Base-by-base conservation (phyloP, 2,888 invertebrate species). In the Cynaeus angustus region DNA sequence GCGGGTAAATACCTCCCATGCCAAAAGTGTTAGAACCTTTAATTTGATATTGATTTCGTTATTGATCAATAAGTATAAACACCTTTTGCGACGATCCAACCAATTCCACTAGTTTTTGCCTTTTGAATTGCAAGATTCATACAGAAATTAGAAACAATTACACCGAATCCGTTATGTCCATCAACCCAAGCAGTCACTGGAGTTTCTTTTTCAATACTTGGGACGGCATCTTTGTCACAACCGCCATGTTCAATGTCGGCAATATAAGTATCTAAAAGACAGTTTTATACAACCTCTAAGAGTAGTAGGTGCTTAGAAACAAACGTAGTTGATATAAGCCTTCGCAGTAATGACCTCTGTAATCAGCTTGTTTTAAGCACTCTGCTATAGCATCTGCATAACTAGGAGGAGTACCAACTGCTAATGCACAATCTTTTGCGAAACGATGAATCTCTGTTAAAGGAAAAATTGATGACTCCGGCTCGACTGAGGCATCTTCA, bases 1-100 rank as follows among this genome's bases (percentile, higher is more conserved):
- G 85, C 0, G 91, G 88, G 87, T 95, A 96, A 86, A 90, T 94
- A 0, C 93, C 93, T 4, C 93, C 93, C 79, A 95, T 94, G 0
- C 96, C 96, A 76, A 91, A 94, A 83, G 95, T 95, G 83, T 95
- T 96, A 0, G 94, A 93, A 1, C 90, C 91, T 91, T 28, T 28
- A n/a, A n/a, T n/a, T n/a, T n/a, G n/a, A n/a, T n/a, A n/a, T n/a
- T n/a, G 28, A 28, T 5, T 28, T 7, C 4, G 28, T 28, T 28
- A 28, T 28, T 5, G 7, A 28, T 10, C 16, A 52, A 61, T 10
- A 46, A 21, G 48, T 38, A 1, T n/a, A 21, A 5, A 26, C 4
- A 84, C 88, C 88, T 80, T 88, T 88, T 0, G 89, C 89, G 3
- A 86, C 83, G 0, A 93, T 91, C 88, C 90, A 88, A 37, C 91